phyloP scores from a whole-genome alignment of 2,797 vertebrate species.

The Rhinella marina region DNA sequence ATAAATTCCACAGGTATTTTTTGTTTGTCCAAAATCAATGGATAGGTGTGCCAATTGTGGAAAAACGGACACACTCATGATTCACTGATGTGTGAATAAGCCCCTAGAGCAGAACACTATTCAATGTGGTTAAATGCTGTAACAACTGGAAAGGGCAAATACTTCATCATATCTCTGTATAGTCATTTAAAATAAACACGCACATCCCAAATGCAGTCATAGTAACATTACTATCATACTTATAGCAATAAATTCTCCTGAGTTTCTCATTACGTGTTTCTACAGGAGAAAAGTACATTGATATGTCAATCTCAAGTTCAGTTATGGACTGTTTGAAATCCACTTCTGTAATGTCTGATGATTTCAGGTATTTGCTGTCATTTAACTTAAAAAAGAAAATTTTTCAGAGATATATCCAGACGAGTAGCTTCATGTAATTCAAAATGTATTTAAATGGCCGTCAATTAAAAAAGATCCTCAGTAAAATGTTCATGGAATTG shows the following conservation, averaged over 20 bases:
- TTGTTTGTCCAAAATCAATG: no score
- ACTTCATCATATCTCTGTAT: background rate
- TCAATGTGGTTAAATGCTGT: background rate
- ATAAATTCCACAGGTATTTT: no score
- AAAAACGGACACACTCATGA: no score
- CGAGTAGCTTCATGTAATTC: background rate
- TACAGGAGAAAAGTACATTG: slow-evolving; percentile 30
- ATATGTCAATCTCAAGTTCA: slow-evolving; percentile 40
- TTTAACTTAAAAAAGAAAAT: background rate
- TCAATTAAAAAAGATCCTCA: background rate
- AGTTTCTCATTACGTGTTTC: slow-evolving; percentile 31
- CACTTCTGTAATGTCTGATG: background rate
- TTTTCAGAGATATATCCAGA: background rate
- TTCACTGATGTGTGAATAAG: no score
- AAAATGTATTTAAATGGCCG: background rate
- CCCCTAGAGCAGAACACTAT: background rate
- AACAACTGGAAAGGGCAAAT: background rate
- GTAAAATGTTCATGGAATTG: background rate
- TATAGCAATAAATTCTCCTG: slow-evolving; percentile 12
- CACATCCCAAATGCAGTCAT: background rate
- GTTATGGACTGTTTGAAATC: slow-evolving; percentile 7
- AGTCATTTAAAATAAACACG: background rate
- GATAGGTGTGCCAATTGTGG: no score
- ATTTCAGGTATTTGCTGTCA: background rate
- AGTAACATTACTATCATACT: slow-evolving; percentile 14